Evolutionary conservation across 2,797 vertebrate species (phyloP).

Genomic region (Etheostoma nigrum): DNA sequence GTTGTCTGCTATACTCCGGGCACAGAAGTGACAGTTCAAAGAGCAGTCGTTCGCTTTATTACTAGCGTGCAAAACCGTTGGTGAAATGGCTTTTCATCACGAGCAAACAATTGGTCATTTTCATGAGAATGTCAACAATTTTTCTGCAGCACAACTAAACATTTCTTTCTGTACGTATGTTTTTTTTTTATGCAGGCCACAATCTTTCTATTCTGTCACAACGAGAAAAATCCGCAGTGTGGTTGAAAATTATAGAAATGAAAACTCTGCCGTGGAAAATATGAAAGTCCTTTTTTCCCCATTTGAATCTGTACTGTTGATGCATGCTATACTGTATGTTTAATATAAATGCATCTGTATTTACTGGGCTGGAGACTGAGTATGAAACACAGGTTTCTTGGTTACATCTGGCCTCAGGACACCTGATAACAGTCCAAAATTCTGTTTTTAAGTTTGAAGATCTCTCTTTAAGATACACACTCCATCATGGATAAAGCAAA

Average conservation of each 20-base stretch:
- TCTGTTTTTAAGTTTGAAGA: constrained; percentile 54
- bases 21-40: constrained; percentile 78
- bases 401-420: constrained; percentile 20
- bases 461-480: constrained; percentile 37
- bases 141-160: constrained; percentile 34
- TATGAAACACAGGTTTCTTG: constrained; percentile 22
- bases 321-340: not conserved
- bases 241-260: constrained; percentile 15
- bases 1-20: constrained; percentile 56
- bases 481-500: constrained; percentile 37
- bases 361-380: constrained; percentile 4
- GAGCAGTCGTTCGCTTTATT: constrained; percentile 50
- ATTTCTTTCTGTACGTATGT: constrained; percentile 28
- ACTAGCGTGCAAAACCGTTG: constrained; percentile 59
- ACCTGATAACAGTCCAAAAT: constrained; percentile 14
- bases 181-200: constrained; percentile 36
- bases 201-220: constrained; percentile 47
- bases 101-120: constrained; percentile 65
- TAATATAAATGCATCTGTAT: constrained; percentile 1
- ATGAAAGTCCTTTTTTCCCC: not conserved
- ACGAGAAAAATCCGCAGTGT: constrained; percentile 40
- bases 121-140: constrained; percentile 62
- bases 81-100: constrained; percentile 65
- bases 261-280: constrained; percentile 11
- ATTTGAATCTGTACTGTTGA: not conserved